Evolutionary conservation across 1,140 invertebrate genomes (phyloP), one percentile per base, ranked within the genome.

Genomic region (Diorhabda elongata): DNA sequence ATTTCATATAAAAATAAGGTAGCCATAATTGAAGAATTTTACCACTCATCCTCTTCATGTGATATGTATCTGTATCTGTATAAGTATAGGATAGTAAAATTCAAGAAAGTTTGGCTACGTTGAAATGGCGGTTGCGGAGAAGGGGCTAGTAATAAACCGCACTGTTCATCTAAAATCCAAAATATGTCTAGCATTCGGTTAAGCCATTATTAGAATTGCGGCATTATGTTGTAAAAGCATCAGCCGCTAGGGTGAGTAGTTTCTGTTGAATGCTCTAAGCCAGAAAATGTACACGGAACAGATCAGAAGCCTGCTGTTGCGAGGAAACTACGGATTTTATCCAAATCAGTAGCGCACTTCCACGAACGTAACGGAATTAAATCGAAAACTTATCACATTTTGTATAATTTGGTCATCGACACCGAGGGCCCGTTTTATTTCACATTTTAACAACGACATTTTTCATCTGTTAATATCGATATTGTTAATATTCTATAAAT

Each of bases 111-210:
- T 26, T 5, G 26, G 58, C n/a, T 5, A 60, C 7, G 42, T 62
- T 11, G 9, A 44, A 62, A 62, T 44, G 2, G n/a, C 42, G n/a
- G 61, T 43, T 42, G 42, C 47, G 47, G n/a, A n/a, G 47, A 8
- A 52, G 47, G n/a, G 11, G 44, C 44, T 62, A 44, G 61, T 11
- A 62, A 44, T 44, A 71, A 71, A 69, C 72, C 69, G 66, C 71
- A 71, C 44, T 69, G 58, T 68, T 68, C 66, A 62, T 62, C 61
- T 62, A 44, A 62, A 62, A 62, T 62, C 70, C 69, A 64, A 74
- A 74, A 74, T 74, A 72, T 74, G 70, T 74, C 68, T 74, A 74
- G 69, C 61, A 70, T 74, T 72, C 68, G 70, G 70, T 68, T 43
- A 56, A 66, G 68, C 70, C 69, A 74, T 72, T 74, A 74, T 74